Evolutionary conservation across 2,797 vertebrate species (phyloP).

Genomic region (Pangasius sanitwongsei): DNA sequence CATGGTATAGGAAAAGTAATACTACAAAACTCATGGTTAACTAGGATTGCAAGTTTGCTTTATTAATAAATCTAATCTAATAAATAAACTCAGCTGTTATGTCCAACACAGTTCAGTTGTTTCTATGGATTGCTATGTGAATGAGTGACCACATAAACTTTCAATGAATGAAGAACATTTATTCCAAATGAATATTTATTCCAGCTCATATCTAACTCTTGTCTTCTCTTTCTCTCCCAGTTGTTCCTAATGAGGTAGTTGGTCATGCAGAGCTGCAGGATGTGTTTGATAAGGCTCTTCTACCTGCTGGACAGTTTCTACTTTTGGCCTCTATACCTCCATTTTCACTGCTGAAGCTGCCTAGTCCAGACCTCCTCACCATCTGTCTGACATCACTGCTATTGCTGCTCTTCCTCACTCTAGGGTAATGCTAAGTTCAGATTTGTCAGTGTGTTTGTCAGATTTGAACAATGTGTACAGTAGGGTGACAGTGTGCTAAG

Average conservation of each 20-base stretch:
- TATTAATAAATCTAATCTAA: not conserved
- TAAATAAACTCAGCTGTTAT: not conserved
- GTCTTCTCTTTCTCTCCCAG: slow-evolving; percentile 51
- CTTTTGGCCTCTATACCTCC: slow-evolving; percentile 36
- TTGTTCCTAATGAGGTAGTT: slow-evolving; percentile 63
- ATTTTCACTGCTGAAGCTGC: slow-evolving; percentile 40
- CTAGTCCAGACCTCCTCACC: slow-evolving; percentile 60
- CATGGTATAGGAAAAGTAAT: not conserved
- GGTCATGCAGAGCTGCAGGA: slow-evolving; percentile 73
- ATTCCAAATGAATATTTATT: not conserved
- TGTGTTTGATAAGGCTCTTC: slow-evolving; percentile 73
- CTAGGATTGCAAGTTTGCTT: not conserved
- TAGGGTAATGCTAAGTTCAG: slow-evolving; percentile 64
- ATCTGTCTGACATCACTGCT: slow-evolving; percentile 69
- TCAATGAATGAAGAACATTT: not conserved
- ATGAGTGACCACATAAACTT: not conserved
- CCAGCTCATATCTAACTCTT: not conserved
- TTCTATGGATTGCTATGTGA: not conserved
- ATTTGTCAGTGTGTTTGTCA: not conserved
- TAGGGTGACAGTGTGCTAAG: not conserved
- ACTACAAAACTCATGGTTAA: not conserved
- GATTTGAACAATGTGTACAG: not conserved
- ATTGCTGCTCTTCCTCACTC: slow-evolving; percentile 68
- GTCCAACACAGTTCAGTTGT: not conserved
- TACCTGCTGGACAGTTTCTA: slow-evolving; percentile 67